Evolutionary conservation across 2,113 vertebrate genomes (phyloP).

Genomic region (Cyphomyrus discorhynchus): DNA sequence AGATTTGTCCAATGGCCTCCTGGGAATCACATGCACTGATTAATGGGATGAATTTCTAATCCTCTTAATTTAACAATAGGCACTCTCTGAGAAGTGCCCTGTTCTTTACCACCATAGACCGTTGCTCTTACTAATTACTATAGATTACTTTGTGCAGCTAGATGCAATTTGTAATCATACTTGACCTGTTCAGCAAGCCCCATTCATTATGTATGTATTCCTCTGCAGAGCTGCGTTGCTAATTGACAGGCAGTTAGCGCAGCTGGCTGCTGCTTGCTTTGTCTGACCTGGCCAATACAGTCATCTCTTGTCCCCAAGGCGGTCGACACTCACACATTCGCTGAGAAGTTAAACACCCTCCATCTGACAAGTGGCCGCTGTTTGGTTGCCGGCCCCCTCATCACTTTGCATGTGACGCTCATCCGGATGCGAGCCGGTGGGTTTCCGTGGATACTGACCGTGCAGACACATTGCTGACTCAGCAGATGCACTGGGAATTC

Average conservation of each 20-base stretch:
- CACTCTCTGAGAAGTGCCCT: neutral
- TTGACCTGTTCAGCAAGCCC: neutral
- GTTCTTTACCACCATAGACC: neutral
- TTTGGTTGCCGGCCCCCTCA: neutral
- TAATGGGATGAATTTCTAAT: constrained; percentile 15
- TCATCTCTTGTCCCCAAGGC: neutral
- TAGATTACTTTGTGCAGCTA: neutral
- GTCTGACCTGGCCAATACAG: neutral
- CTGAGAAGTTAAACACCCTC: neutral
- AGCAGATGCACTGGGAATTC: neutral
- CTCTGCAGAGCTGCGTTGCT: neutral
- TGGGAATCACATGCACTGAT: neutral
- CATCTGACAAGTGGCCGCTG: neutral
- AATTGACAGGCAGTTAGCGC: neutral
- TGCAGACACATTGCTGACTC: neutral
- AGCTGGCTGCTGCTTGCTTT: neutral
- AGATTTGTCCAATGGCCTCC: neutral
- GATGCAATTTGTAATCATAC: neutral
- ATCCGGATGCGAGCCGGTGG: neutral
- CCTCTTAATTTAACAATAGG: constrained; percentile 7
- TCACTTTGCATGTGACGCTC: neutral
- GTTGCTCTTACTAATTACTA: neutral
- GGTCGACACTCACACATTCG: neutral
- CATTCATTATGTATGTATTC: neutral
- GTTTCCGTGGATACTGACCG: neutral